Evolutionary conservation across 92 coral and sea anemone species (phyloP).

Genomic region (Zoanthus solanderi): DNA sequence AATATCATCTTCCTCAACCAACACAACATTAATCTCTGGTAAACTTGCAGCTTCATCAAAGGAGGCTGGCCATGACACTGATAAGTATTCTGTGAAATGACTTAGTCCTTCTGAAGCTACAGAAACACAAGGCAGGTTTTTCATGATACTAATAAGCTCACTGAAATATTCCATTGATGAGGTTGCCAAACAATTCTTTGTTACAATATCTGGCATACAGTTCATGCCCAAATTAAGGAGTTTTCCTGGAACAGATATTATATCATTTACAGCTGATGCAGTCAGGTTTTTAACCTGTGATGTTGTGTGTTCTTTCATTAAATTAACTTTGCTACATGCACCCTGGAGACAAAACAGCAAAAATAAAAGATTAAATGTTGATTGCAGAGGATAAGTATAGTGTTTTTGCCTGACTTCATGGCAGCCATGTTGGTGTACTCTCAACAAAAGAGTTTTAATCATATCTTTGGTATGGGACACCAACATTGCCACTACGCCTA

Average conservation of each 20-base stretch:
- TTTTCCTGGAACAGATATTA: slow-evolving; percentile 5
- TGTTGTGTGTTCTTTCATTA: neutral
- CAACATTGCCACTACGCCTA: no score
- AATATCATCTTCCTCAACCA: slow-evolving; percentile 34
- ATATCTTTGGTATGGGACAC: no score
- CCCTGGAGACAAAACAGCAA: neutral
- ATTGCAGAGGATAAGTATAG: neutral
- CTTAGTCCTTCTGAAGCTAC: slow-evolving; percentile 12
- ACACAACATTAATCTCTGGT: slow-evolving; percentile 28
- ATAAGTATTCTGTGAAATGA: slow-evolving; percentile 7
- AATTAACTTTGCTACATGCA: slow-evolving; percentile 4
- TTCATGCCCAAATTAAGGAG: slow-evolving; percentile 5
- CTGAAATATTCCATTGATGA: slow-evolving; percentile 25
- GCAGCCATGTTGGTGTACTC: no score
- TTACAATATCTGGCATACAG: slow-evolving; percentile 16
- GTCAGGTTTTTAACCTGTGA: neutral
- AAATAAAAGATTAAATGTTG: neutral
- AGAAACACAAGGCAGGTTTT: slow-evolving; percentile 1
- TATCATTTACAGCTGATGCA: slow-evolving; percentile 12
- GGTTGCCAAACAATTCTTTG: neutral
- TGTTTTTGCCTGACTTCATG: no score
- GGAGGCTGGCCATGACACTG: slow-evolving; percentile 6
- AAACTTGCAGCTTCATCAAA: neutral
- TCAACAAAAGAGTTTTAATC: no score
- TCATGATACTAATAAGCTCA: neutral